Evolutionary conservation across 2,113 vertebrate species (phyloP).

Genomic region (Motacilla alba): DNA sequence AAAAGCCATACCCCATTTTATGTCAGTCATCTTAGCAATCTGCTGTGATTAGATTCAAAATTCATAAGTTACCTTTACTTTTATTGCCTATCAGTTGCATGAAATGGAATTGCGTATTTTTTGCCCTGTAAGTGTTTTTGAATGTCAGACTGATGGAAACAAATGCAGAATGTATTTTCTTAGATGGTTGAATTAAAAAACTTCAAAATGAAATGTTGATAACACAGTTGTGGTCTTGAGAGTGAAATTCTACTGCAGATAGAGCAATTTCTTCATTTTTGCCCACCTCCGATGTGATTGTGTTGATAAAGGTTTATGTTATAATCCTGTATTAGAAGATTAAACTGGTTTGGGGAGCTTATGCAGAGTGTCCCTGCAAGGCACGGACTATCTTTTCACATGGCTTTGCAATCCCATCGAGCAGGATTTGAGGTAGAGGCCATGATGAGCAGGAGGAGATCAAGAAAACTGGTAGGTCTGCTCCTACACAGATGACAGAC

Average conservation of each 20-base stretch:
- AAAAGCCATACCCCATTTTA: neutral
- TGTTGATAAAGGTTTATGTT: neutral
- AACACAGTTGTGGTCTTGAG: rapidly evolving
- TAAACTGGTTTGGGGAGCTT: neutral
- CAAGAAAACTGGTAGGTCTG: neutral
- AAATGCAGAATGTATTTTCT: neutral
- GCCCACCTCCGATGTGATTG: neutral
- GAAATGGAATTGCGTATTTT: neutral
- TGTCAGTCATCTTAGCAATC: neutral
- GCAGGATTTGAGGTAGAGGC: neutral
- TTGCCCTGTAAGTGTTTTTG: neutral
- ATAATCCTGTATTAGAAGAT: neutral
- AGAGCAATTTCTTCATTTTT: neutral
- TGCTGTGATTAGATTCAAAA: neutral
- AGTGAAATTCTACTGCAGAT: neutral
- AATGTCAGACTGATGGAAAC: neutral
- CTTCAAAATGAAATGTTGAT: neutral
- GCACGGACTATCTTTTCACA: neutral
- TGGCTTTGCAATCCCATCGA: neutral
- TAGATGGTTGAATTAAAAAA: neutral
- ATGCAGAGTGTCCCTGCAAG: neutral
- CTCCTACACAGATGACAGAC: neutral
- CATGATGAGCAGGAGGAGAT: rapidly evolving
- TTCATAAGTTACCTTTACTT: neutral
- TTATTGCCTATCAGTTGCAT: neutral